These are phyloP conservation scores for Troglohyphantes excavatus DNA, from an alignment of 2,888 invertebrate species.

Conservation along the genomic window DNA sequence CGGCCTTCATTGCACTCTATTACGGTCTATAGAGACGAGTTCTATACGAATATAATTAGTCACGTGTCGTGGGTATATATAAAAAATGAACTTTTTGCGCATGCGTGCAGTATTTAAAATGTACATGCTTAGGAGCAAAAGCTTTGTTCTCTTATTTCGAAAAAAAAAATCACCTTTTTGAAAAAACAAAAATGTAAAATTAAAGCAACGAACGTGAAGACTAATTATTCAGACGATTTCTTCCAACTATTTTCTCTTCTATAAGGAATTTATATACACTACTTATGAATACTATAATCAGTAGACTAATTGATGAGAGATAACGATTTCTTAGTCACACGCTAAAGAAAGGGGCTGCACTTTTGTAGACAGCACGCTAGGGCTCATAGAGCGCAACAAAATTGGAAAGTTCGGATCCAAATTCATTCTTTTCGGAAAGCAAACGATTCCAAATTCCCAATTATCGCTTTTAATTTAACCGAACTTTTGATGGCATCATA, in stretches of 20 bases:
- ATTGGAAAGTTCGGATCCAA: constrained; percentile 12
- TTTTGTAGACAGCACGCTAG: constrained; percentile 70
- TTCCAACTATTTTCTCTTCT: constrained; percentile 55
- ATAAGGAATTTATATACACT: constrained; percentile 32
- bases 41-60: constrained; percentile 69
- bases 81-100: constrained; percentile 20
- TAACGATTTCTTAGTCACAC: constrained; percentile 42
- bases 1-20: constrained; percentile 56
- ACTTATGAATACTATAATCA: constrained; percentile 44
- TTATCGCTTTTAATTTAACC: neutral
- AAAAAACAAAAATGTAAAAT: constrained; percentile 31
- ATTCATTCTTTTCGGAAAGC: neutral
- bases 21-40: constrained; percentile 31
- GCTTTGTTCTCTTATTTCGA: constrained; percentile 74
- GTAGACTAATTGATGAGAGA: constrained; percentile 49
- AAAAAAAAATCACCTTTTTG: constrained; percentile 53
- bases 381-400: constrained; percentile 50
- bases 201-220: constrained; percentile 72
- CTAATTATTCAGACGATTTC: constrained; percentile 58
- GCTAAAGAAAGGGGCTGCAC: constrained; percentile 67
- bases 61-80: constrained; percentile 67
- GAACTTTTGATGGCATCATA: neutral
- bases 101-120: constrained; percentile 47
- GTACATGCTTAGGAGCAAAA: constrained; percentile 59
- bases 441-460: neutral